Evolutionary conservation across 2,113 vertebrate genomes (phyloP).

Genomic region (Archocentrus centrarchus): DNA sequence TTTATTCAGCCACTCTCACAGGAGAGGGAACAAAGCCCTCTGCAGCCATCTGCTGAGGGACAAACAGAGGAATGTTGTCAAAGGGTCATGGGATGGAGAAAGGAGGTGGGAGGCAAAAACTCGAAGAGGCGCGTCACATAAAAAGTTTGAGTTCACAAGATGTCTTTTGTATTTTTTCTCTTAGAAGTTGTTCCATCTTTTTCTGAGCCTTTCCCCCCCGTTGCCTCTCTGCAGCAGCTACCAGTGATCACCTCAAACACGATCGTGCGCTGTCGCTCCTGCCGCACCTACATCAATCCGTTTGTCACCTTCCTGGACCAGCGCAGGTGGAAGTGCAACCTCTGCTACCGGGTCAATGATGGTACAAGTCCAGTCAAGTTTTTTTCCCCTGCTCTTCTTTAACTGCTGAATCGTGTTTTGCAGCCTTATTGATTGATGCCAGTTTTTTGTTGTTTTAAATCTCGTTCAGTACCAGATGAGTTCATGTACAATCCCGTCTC

Average conservation of each 20-base stretch:
- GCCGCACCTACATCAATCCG: conserved; percentile 97
- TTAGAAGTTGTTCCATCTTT: conserved; percentile 23
- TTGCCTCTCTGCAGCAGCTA: conserved; percentile 86
- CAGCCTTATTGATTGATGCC: not conserved
- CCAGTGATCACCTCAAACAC: conserved; percentile 98
- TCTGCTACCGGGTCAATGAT: conserved; percentile 96
- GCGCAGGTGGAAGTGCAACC: conserved; percentile 96
- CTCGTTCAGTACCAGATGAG: conserved; percentile 91
- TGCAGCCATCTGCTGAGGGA: not conserved
- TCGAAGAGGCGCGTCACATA: not conserved
- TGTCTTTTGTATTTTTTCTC: not conserved
- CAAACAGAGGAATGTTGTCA: not conserved
- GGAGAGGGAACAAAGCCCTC: conserved; percentile 21
- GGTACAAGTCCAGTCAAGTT: conserved; percentile 75
- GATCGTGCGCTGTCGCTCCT: conserved; percentile 95
- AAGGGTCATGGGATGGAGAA: conserved; percentile 9
- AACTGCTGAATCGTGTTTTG: not conserved
- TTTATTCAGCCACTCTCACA: not conserved
- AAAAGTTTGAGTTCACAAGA: not conserved
- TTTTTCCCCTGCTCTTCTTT: not conserved
- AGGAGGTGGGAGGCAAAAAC: not conserved
- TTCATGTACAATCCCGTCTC: conserved; percentile 99
- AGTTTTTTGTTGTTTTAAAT: not conserved
- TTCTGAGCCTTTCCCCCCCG: fast-evolving
- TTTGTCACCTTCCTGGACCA: conserved; percentile 98